Conservation (phyloP, 2,113 vertebrate genomes). For the Meles meles region DNA sequence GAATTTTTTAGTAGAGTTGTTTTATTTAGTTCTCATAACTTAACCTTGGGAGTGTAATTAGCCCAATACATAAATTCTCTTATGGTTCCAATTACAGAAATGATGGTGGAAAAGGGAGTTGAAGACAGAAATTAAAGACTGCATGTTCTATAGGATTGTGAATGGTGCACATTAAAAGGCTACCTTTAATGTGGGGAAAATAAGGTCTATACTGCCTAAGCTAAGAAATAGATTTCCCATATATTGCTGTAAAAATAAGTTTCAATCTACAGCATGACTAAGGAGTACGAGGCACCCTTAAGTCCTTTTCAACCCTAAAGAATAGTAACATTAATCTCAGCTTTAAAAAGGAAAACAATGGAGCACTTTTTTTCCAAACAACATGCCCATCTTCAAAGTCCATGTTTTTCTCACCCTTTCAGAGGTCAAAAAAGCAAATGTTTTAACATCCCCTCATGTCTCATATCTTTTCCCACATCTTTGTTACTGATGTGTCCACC, state of each 20-base stretch:
- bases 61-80: not conserved
- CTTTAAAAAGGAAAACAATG: not conserved
- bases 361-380: not conserved
- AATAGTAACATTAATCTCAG: not conserved
- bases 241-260: not conserved
- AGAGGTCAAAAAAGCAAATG: not conserved
- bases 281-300: not conserved
- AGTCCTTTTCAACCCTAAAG: not conserved
- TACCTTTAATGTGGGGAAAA: not conserved
- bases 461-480: not conserved
- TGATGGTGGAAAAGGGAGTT: not conserved
- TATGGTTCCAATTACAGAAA: not conserved
- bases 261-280: not conserved
- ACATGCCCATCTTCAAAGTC: not conserved
- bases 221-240: not conserved
- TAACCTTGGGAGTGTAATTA: not conserved
- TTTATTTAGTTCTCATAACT: not conserved
- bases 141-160: not conserved
- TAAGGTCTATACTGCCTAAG: not conserved
- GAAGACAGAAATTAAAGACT: constrained; percentile 28
- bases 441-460: not conserved
- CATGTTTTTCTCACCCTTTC: not conserved
- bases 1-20: not conserved
- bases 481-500: not conserved
- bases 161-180: not conserved